phyloP scores from a whole-genome alignment of 2,797 vertebrate genomes.

The Diplodus sargus region DNA sequence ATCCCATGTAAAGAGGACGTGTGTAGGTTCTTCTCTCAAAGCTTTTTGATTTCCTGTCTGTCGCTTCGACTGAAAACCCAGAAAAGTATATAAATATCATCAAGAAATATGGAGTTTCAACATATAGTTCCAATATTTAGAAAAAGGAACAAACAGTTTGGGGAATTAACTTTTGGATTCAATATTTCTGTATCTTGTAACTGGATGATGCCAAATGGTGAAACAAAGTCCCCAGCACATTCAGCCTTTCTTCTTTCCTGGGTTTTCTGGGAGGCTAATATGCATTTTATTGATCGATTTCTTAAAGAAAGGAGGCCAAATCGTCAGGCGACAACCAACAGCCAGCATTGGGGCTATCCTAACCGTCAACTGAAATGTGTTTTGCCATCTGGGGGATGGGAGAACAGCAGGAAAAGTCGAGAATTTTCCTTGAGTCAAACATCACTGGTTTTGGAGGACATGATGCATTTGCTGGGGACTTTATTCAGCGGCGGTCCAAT shows the following conservation, averaged over 20 bases:
- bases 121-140: neutral
- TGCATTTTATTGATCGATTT: no score
- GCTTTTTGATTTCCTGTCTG: neutral
- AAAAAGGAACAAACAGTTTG: no score
- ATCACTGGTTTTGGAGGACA: neutral
- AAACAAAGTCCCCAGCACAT: no score
- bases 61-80: neutral
- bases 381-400: no score
- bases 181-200: neutral
- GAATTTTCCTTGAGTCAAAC: no score
- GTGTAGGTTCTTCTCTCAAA: neutral
- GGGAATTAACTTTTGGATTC: neutral
- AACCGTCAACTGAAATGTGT: no score
- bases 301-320: no score
- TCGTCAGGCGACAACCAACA: no score
- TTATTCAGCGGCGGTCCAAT: conserved; percentile 2
- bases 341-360: neutral
- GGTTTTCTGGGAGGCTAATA: no score
- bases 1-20: neutral
- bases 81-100: neutral
- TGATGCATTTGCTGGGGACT: neutral
- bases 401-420: no score
- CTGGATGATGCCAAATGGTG: neutral
- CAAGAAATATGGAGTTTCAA: neutral
- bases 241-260: no score